These are phyloP conservation scores for Macaca mulatta DNA, from an alignment of 2,113 vertebrate genomes.

Conservation along the genomic window DNA sequence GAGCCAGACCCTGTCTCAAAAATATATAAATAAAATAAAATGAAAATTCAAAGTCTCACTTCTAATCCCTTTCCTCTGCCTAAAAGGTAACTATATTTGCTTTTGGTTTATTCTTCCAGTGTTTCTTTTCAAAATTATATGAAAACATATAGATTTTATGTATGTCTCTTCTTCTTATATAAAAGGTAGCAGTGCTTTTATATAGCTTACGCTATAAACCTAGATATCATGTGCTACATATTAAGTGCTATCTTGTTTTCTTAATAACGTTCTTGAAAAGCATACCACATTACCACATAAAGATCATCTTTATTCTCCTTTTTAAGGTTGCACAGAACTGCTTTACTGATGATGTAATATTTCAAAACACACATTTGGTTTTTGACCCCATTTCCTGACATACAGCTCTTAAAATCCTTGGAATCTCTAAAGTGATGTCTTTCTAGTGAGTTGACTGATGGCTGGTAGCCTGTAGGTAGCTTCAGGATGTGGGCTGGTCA, in stretches of 20 bases:
- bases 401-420: not conserved
- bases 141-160: not conserved
- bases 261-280: not conserved
- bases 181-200: not conserved
- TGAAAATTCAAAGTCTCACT: not conserved
- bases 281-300: not conserved
- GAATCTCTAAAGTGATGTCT: not conserved
- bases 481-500: not conserved
- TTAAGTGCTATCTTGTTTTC: not conserved
- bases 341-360: not conserved
- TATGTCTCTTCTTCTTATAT: not conserved
- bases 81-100: not conserved
- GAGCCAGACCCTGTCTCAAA: too few relatives aligned
- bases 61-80: not conserved
- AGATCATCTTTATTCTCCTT: not conserved
- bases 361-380: not conserved
- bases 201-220: not conserved
- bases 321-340: not conserved
- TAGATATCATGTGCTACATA: not conserved
- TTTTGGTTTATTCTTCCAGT: not conserved
- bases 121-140: conserved; percentile 7
- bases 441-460: not conserved
- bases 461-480: not conserved
- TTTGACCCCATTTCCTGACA: not conserved
- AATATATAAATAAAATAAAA: too few relatives aligned